A percentile compares a stretch with the other conserved stretches of the same genome.
Conservation (phyloP, 2,888 invertebrate genomes). For the Drosophila trichaetosa region DNA sequence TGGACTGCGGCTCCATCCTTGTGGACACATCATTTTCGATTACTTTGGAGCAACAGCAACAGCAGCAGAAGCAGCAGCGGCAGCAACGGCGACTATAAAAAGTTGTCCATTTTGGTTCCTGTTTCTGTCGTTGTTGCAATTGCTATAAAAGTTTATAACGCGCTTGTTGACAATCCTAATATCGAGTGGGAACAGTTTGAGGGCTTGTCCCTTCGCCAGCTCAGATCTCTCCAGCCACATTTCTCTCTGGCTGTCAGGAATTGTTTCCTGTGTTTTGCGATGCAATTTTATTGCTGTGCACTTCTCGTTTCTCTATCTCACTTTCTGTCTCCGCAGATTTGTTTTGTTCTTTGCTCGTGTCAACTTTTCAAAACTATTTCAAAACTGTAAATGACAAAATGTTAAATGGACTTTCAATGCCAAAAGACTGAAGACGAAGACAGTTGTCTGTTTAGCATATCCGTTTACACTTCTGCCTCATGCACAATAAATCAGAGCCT, state of each 20-base stretch:
- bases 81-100: constrained; percentile 51
- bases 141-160: constrained; percentile 83
- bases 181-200: constrained; percentile 60
- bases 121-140: constrained; percentile 46
- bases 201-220: constrained; percentile 5
- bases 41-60: constrained; percentile 46
- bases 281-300: constrained; percentile 65
- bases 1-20: constrained; percentile 58
- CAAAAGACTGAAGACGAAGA: constrained; percentile 47
- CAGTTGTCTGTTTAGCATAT: constrained; percentile 63
- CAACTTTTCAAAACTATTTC: constrained; percentile 82
- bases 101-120: constrained; percentile 47
- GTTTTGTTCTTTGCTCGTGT: constrained; percentile 63
- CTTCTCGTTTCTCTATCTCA: constrained; percentile 19
- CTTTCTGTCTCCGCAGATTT: constrained; percentile 53
- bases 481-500: constrained; percentile 79
- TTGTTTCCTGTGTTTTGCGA: constrained; percentile 69
- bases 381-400: constrained; percentile 84
- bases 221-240: constrained; percentile 10
- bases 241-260: constrained; percentile 61
- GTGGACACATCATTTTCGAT: constrained; percentile 82
- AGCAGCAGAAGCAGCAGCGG: constrained; percentile 11
- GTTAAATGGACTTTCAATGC: constrained; percentile 82
- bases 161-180: constrained; percentile 80
- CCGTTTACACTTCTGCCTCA: constrained; percentile 73